phyloP scores from a whole-genome alignment of 2,888 invertebrate species.

The Serripes groenlandicus region DNA sequence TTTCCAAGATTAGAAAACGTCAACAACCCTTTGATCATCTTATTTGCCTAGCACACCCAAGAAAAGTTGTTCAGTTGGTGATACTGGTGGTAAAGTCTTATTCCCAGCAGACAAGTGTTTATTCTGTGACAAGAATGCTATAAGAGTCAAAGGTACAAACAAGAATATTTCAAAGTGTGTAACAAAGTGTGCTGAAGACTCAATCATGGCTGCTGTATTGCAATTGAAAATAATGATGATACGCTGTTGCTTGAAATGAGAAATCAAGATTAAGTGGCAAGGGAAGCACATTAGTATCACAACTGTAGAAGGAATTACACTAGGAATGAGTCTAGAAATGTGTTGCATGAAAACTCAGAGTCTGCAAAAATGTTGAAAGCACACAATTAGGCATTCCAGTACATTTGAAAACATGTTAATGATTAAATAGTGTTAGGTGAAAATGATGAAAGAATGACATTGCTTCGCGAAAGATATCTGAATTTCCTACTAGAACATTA shows the following conservation, averaged over 20 bases:
- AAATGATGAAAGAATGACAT: conserved; percentile 46
- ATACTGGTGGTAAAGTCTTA: too few relatives aligned
- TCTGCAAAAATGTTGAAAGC: background rate
- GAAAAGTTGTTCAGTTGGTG: too few relatives aligned
- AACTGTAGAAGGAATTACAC: conserved; percentile 36
- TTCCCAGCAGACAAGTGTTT: conserved; percentile 39
- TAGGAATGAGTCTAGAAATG: conserved; percentile 25
- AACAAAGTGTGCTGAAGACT: conserved; percentile 42
- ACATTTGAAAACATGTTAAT: conserved; percentile 34
- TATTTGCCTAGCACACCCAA: too few relatives aligned
- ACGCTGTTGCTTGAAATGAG: conserved; percentile 26
- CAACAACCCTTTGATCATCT: too few relatives aligned
- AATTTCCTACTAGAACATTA: conserved; percentile 19
- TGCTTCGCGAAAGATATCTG: conserved; percentile 40
- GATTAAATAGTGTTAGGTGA: conserved; percentile 29
- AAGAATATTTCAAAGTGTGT: conserved; percentile 43
- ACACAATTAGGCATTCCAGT: conserved; percentile 26
- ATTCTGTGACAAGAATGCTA: conserved; percentile 44
- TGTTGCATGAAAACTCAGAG: conserved; percentile 8
- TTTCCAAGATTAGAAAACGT: too few relatives aligned
- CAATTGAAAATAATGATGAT: conserved; percentile 19
- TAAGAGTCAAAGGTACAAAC: conserved; percentile 30
- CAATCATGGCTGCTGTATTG: conserved; percentile 34
- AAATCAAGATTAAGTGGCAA: conserved; percentile 33
- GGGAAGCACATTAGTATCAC: conserved; percentile 42